Evolutionary conservation across 2,113 vertebrate genomes (phyloP).

Genomic region (Pelusios castaneus): DNA sequence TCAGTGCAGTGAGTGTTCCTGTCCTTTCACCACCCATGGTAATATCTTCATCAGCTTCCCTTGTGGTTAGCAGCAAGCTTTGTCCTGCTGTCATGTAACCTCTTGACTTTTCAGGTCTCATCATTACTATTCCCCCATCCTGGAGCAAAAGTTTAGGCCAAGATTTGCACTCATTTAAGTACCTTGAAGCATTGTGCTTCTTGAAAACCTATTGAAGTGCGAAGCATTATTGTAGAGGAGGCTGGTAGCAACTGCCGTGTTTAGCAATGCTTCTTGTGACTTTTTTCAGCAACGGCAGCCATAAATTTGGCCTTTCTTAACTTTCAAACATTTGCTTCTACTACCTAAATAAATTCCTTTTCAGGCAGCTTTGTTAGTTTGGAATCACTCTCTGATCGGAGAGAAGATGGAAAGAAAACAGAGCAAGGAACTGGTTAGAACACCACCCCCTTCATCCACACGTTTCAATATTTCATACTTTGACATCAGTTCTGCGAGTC

Average conservation of each 20-base stretch:
- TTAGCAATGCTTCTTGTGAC: not conserved
- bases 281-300: not conserved
- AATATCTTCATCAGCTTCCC: fast-evolving
- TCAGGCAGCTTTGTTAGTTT: not conserved
- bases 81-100: not conserved
- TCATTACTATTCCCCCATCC: too few relatives aligned
- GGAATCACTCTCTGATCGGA: not conserved
- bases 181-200: fast-evolving
- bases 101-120: not conserved
- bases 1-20: fast-evolving
- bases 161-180: too few relatives aligned
- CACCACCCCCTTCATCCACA: not conserved
- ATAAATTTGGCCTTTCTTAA: too few relatives aligned
- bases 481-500: not conserved
- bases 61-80: not conserved
- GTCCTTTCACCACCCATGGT: too few relatives aligned
- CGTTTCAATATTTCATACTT: not conserved
- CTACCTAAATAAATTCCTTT: not conserved
- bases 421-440: not conserved
- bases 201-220: not conserved
- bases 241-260: not conserved
- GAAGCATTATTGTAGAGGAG: not conserved
- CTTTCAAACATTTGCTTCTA: not conserved
- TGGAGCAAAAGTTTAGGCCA: not conserved
- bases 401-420: not conserved